Base-by-base conservation (phyloP, 2,888 invertebrate species). In the Tuberolachnus salignus region DNA sequence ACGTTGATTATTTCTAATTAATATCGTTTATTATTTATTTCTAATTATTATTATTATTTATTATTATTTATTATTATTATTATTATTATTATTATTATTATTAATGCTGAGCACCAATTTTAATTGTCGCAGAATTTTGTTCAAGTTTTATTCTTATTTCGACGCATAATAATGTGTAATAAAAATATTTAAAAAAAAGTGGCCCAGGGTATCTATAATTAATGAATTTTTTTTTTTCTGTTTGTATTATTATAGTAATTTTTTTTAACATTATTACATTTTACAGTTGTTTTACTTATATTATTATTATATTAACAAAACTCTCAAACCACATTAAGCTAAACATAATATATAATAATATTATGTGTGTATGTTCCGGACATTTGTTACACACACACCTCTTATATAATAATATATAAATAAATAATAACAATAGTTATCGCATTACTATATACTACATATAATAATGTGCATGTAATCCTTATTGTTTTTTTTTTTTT, bases 171-270 rank as follows among this genome's bases (percentile, higher is more conserved):
- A 21, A 55, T 21, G 55, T 53, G 42, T 42, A 6, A 34, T 34
- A 4, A 4, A 4, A 34, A 4, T 34, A 34, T 34, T 34, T 34
- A 34, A 55, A 53, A 53, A 49, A 66, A 49, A n/a, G 19, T 64
- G 10, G 78, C 78, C 78, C 67, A 34, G 78, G 78, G 78, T 67
- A 67, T 69, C 67, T 67, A 49, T 69, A 72, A 69, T 67, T 59
- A 69, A 78, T 44, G 57, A 34, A 21, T 42, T 34, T 59, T 34
- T 34, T 59, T 34, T 34, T 59, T 51, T 16, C 9, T 67, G 46
- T 66, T 66, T 14, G 2, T 59, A 53, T 74, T 46, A 46, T 75
- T 69, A 34, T 34, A 69, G 59, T 21, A n/a, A 59, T 78, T 69
- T 21, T 69, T 21, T 78, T 59, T 67, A 42, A 21, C 23, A 49